These are phyloP conservation scores for Euglossa dilemma DNA, from an alignment of 1,140 invertebrate species.

Conservation along the genomic window DNA sequence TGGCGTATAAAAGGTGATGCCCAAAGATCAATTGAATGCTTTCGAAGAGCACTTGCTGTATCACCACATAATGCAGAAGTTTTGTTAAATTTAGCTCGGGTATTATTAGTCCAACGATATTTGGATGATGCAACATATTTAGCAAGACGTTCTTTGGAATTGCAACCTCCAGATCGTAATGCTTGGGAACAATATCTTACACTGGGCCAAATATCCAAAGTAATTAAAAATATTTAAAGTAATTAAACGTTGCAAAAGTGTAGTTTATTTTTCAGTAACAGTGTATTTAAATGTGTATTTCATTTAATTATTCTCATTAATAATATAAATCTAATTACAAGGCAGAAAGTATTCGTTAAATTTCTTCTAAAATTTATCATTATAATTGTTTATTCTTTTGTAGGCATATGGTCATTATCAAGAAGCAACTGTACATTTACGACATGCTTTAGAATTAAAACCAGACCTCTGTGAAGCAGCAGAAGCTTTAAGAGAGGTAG, in stretches of 20 bases:
- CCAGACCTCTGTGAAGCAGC: constrained; percentile 92
- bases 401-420: constrained; percentile 91
- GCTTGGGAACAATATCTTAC: constrained; percentile 96
- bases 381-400: not conserved
- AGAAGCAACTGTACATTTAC: constrained; percentile 91
- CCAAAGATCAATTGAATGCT: constrained; percentile 93
- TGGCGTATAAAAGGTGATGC: constrained; percentile 93
- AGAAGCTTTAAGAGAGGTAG: constrained; percentile 90
- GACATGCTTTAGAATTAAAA: constrained; percentile 90
- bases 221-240: constrained; percentile 48
- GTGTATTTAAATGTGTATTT: not conserved
- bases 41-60: constrained; percentile 91
- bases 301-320: not conserved
- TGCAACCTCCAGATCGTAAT: constrained; percentile 91
- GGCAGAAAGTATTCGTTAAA: constrained; percentile 1
- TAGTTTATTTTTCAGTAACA: not conserved
- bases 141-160: constrained; percentile 88
- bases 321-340: not conserved
- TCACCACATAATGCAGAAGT: constrained; percentile 94
- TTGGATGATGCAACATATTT: constrained; percentile 94
- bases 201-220: constrained; percentile 91
- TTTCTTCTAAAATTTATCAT: not conserved
- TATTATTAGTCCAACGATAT: constrained; percentile 93
- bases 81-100: constrained; percentile 91
- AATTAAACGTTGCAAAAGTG: not conserved